Evolutionary conservation across 2,797 vertebrate species (phyloP).

Genomic region (Glossophaga mutica): DNA sequence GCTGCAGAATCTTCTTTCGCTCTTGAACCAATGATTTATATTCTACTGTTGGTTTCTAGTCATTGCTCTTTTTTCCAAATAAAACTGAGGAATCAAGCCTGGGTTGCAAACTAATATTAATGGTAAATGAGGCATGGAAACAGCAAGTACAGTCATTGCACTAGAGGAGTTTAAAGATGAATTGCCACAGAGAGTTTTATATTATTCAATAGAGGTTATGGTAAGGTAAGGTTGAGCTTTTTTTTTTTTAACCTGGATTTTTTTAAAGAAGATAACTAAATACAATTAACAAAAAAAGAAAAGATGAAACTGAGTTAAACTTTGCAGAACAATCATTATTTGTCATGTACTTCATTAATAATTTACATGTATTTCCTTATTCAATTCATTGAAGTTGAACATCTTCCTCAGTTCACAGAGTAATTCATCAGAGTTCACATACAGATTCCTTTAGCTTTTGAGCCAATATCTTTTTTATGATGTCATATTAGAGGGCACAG

Average conservation of each 20-base stretch:
- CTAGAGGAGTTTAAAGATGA: neutral
- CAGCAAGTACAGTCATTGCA: neutral
- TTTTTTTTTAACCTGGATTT: neutral
- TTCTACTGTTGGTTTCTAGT: neutral
- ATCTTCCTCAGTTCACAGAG: neutral
- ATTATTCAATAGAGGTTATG: neutral
- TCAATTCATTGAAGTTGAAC: neutral
- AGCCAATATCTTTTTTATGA: rapidly evolving
- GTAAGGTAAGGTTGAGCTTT: neutral
- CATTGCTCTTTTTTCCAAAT: neutral
- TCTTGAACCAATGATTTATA: neutral
- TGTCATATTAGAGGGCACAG: neutral
- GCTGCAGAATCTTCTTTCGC: neutral
- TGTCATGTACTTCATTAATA: neutral
- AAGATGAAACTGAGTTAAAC: neutral
- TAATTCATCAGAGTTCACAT: neutral
- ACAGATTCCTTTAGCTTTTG: neutral
- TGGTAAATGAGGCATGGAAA: neutral
- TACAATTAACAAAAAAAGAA: neutral
- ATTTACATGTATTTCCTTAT: neutral
- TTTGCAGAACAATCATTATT: neutral
- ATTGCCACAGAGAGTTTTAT: neutral
- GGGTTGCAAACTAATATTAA: neutral
- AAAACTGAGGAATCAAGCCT: neutral
- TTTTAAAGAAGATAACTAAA: neutral